Evolutionary conservation across 1,140 invertebrate genomes (phyloP).

Genomic region (Theocolax elegans): DNA sequence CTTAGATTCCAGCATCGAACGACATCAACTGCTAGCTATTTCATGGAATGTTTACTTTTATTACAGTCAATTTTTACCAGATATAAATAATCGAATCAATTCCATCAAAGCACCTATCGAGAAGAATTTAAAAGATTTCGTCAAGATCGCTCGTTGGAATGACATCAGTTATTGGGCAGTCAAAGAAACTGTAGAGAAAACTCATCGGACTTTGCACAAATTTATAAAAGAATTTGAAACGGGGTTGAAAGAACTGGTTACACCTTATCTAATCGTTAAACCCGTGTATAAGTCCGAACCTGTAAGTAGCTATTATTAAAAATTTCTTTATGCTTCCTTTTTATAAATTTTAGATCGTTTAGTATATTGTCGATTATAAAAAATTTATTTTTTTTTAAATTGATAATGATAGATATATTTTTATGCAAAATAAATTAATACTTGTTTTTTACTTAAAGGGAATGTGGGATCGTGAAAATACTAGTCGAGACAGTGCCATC

Average conservation of each 20-base stretch:
- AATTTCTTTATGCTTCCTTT: not conserved
- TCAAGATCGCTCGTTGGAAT: conserved; percentile 96
- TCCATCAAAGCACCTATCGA: conserved; percentile 82
- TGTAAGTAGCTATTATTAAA: conserved; percentile 23
- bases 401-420: too few relatives aligned
- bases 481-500: conserved; percentile 21
- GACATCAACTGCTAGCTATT: conserved; percentile 73
- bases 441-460: conserved; percentile 30
- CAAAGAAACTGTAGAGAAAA: conserved; percentile 86
- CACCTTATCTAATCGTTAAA: conserved; percentile 51
- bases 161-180: conserved; percentile 96
- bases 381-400: too few relatives aligned
- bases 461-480: conserved; percentile 46
- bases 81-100: conserved; percentile 75
- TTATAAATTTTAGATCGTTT: too few relatives aligned
- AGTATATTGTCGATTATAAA: too few relatives aligned
- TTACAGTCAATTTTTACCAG: conserved; percentile 81
- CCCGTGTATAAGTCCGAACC: conserved; percentile 37
- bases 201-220: conserved; percentile 88
- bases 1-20: conserved; percentile 62
- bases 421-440: not conserved
- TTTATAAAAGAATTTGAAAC: conserved; percentile 84
- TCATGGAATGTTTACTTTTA: conserved; percentile 90
- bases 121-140: conserved; percentile 91
- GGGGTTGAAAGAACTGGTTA: conserved; percentile 61